Evolutionary conservation across 2,888 invertebrate species (phyloP).

Genomic region (Agriotes lineatus): DNA sequence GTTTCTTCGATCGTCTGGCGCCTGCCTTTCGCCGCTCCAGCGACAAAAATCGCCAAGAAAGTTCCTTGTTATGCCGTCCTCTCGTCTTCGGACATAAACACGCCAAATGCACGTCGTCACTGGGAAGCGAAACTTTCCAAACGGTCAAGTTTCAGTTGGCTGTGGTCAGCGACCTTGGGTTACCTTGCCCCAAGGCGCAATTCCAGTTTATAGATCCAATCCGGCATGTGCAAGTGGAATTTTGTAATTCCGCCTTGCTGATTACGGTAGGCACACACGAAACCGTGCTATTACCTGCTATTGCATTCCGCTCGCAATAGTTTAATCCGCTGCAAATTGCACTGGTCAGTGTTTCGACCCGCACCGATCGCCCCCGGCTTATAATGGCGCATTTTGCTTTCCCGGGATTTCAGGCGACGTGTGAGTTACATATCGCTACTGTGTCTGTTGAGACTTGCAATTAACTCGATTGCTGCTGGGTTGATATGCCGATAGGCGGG

Average conservation of each 20-base stretch:
- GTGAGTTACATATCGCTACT: too few species aligned
- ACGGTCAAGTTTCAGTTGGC: constrained; percentile 36
- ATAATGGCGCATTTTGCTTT: too few species aligned
- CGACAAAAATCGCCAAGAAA: constrained; percentile 8
- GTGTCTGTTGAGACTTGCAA: too few species aligned
- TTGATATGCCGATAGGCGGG: too few species aligned
- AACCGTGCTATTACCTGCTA: neutral
- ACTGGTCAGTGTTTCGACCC: neutral
- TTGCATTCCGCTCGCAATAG: neutral
- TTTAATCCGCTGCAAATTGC: neutral
- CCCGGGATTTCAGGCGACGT: too few species aligned
- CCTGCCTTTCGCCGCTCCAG: constrained; percentile 29
- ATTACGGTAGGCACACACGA: constrained; percentile 2
- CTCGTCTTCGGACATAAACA: constrained; percentile 1
- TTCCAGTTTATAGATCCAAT: constrained; percentile 33
- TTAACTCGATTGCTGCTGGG: too few species aligned
- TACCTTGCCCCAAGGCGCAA: constrained; percentile 41
- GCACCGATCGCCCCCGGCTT: too few species aligned
- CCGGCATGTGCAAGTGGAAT: constrained; percentile 21
- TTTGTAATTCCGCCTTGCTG: constrained; percentile 17
- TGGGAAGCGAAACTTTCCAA: constrained; percentile 26
- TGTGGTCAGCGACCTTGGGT: constrained; percentile 43
- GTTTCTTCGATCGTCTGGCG: constrained; percentile 42
- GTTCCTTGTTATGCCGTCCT: constrained; percentile 16
- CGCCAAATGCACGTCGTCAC: constrained; percentile 8